Percentiles rank a stretch among this genome's conserved stretches.
Conservation (phyloP, 2,113 vertebrate species). For the Zosterops lateralis region DNA sequence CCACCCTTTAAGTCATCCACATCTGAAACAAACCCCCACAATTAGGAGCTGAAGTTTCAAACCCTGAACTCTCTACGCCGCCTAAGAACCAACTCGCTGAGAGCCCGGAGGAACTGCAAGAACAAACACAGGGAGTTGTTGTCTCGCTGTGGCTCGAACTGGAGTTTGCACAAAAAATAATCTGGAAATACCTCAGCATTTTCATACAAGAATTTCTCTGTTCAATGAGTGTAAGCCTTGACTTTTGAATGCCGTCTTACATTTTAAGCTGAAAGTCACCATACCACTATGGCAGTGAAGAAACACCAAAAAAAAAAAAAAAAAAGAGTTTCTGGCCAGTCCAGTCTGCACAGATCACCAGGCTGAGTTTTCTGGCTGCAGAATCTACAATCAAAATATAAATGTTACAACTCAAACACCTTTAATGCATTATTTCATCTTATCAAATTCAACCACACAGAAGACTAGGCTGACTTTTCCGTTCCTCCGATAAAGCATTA, state of each 20-base stretch:
- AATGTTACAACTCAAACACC: neutral
- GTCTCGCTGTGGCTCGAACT: neutral
- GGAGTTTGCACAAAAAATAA: neutral
- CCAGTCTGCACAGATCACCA: neutral
- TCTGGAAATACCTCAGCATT: neutral
- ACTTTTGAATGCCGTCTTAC: neutral
- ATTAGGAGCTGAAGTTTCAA: constrained; percentile 46
- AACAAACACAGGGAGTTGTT: neutral
- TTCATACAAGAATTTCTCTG: neutral
- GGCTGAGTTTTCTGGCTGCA: neutral
- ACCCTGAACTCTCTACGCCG: neutral
- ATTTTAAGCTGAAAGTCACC: neutral
- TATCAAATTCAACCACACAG: neutral
- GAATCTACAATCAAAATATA: neutral
- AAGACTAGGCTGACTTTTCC: neutral
- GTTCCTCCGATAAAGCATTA: neutral
- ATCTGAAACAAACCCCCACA: constrained; percentile 82
- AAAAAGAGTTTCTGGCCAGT: neutral
- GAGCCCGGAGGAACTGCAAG: neutral
- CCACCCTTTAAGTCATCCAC: constrained; percentile 90
- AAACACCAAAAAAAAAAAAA: neutral
- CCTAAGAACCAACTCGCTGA: neutral
- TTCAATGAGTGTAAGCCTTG: neutral
- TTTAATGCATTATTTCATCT: neutral
- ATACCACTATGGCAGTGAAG: neutral